These are phyloP conservation scores for Lasioglossum marginatum DNA, from an alignment of 2,888 invertebrate species.

Conservation along the genomic window DNA sequence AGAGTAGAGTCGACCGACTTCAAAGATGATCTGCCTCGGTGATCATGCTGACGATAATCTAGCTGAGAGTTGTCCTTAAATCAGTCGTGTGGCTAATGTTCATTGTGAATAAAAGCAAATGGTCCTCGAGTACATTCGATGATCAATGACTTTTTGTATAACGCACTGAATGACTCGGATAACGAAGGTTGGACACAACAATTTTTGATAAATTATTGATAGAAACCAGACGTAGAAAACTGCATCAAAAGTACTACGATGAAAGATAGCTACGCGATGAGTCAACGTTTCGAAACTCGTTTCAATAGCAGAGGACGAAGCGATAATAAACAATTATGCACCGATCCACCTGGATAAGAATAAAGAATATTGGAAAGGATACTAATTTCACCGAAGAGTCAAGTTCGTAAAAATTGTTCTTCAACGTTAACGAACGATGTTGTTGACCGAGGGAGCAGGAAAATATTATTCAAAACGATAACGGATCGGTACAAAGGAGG, in stretches of 20 bases:
- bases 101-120: background rate
- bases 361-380: background rate
- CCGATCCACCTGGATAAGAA: background rate
- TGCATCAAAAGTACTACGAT: background rate
- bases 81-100: background rate
- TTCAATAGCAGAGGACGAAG: background rate
- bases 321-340: constrained; percentile 10
- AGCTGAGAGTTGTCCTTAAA: background rate
- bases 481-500: background rate
- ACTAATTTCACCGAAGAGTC: background rate
- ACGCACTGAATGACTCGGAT: background rate
- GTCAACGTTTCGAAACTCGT: constrained; percentile 2
- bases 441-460: background rate
- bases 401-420: background rate
- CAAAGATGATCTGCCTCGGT: background rate
- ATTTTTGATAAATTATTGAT: too few species aligned
- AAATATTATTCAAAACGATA: background rate
- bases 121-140: background rate
- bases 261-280: background rate
- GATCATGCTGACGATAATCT: background rate
- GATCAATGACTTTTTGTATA: background rate
- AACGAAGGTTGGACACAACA: background rate
- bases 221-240: background rate
- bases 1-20: background rate
- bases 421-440: background rate